phyloP scores from a whole-genome alignment of 2,888 invertebrate species.

The Microdon myrmicae region DNA sequence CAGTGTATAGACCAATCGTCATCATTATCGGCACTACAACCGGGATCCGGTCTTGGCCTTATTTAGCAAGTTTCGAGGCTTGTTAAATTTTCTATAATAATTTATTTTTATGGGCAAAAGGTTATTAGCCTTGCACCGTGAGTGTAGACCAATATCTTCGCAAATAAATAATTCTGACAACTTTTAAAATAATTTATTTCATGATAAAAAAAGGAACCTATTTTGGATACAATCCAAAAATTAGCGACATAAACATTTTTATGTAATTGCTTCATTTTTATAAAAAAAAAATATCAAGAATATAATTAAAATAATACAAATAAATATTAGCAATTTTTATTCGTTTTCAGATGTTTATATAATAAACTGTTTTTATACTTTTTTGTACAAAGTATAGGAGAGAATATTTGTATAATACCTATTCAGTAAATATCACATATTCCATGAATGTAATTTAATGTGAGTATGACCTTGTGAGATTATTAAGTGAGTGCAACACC shows the following conservation, averaged over 20 bases:
- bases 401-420: conserved; percentile 45
- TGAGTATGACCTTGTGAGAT: conserved; percentile 30
- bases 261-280: background rate
- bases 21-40: too few species aligned
- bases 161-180: background rate
- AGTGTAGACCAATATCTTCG: too few species aligned
- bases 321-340: background rate
- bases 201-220: background rate
- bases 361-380: too few species aligned
- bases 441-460: conserved; percentile 41
- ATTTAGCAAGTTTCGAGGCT: too few species aligned
- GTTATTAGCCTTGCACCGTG: too few species aligned
- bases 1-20: too few species aligned
- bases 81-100: too few species aligned
- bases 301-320: background rate
- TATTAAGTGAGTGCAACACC: conserved; percentile 18
- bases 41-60: too few species aligned
- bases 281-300: background rate
- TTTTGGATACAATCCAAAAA: too few species aligned
- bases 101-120: too few species aligned
- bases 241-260: background rate
- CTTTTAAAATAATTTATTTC: background rate
- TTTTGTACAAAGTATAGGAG: conserved; percentile 20
- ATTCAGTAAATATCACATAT: conserved; percentile 52
- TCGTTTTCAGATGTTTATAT: background rate